Evolutionary conservation across 2,888 invertebrate species (phyloP).

Genomic region (Drosophila borborema): DNA sequence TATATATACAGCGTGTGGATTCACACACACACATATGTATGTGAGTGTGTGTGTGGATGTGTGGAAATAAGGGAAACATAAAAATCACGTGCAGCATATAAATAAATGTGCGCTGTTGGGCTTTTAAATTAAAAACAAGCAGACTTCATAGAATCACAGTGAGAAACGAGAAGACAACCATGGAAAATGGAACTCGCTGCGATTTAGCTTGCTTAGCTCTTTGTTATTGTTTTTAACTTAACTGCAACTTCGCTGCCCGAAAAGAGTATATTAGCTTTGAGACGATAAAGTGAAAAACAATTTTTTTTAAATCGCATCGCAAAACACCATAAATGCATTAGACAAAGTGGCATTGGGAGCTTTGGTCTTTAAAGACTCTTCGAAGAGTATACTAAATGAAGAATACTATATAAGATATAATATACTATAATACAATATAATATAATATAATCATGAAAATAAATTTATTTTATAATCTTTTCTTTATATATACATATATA

Average conservation of each 20-base stretch:
- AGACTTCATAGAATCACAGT: constrained; percentile 49
- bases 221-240: constrained; percentile 4
- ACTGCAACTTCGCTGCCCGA: background rate
- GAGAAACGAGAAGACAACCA: constrained; percentile 16
- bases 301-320: too few relatives aligned
- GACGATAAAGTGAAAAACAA: background rate
- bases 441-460: background rate
- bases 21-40: constrained; percentile 11
- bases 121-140: constrained; percentile 78
- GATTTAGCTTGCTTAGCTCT: background rate
- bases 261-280: background rate
- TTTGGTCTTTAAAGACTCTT: background rate
- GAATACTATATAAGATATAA: background rate
- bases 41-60: background rate
- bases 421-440: background rate
- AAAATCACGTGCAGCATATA: constrained; percentile 72
- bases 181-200: constrained; percentile 20
- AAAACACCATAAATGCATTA: background rate
- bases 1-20: constrained; percentile 54
- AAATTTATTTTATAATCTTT: too few relatives aligned
- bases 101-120: constrained; percentile 69
- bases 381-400: too few relatives aligned
- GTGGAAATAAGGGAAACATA: constrained; percentile 37
- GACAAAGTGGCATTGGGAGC: background rate
- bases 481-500: background rate